phyloP scores from a whole-genome alignment of 1,140 invertebrate species.

The Trachymyrmex cornetzi region DNA sequence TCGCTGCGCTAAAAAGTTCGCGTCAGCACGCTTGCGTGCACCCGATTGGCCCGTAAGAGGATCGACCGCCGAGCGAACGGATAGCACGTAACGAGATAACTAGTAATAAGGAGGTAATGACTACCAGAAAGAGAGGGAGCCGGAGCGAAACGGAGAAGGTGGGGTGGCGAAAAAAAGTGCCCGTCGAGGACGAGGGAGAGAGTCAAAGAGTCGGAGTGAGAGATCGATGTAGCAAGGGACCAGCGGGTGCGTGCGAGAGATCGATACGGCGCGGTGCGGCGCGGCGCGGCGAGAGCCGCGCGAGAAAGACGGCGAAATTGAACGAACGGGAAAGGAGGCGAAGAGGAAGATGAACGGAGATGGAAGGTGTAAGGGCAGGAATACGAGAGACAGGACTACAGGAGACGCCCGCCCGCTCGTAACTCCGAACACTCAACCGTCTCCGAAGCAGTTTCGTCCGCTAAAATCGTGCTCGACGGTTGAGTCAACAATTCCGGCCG shows the following conservation, averaged over 20 bases:
- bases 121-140: constrained; percentile 62
- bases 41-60: constrained; percentile 62
- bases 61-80: constrained; percentile 64
- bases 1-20: constrained; percentile 61
- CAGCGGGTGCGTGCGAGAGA: constrained; percentile 24
- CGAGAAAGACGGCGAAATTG: constrained; percentile 53
- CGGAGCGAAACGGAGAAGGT: neutral
- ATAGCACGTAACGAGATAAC: constrained; percentile 80
- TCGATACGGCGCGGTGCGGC: constrained; percentile 3
- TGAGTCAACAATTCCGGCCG: constrained; percentile 79
- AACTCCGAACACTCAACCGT: constrained; percentile 77
- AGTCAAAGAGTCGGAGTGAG: constrained; percentile 59
- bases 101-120: constrained; percentile 83
- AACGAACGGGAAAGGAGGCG: constrained; percentile 29
- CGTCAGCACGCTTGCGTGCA: constrained; percentile 60
- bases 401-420: constrained; percentile 54
- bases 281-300: constrained; percentile 16
- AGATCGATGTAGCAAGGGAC: constrained; percentile 4
- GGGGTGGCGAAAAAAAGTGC: constrained; percentile 33
- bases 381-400: constrained; percentile 15
- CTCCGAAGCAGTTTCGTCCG: constrained; percentile 76
- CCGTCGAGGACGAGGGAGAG: constrained; percentile 27
- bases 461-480: constrained; percentile 76
- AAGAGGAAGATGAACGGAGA: neutral
- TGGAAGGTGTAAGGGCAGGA: constrained; percentile 27